phyloP scores from a whole-genome alignment of 2,888 invertebrate species.

The Parascotia fuliginaria region DNA sequence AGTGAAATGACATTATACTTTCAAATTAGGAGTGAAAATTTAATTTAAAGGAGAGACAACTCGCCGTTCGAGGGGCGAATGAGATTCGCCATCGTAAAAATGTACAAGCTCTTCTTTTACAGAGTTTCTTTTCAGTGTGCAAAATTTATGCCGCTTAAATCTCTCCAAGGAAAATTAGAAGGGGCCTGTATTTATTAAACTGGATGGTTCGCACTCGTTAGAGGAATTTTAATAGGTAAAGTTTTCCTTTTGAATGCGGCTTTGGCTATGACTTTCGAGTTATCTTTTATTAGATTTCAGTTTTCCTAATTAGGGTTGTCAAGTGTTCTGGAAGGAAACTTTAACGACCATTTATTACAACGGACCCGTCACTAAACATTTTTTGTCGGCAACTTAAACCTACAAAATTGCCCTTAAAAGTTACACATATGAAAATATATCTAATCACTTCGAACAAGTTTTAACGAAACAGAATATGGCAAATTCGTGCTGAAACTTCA shows the following conservation, averaged over 20 bases:
- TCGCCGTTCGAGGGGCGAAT: conserved; percentile 79
- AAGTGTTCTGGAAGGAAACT: conserved; percentile 72
- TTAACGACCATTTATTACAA: conserved; percentile 58
- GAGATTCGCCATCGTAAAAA: conserved; percentile 82
- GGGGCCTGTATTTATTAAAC: conserved; percentile 82
- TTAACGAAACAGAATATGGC: conserved; percentile 13
- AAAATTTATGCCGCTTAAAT: conserved; percentile 83
- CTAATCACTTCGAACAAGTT: conserved; percentile 12
- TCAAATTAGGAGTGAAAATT: conserved; percentile 87
- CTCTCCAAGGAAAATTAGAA: conserved; percentile 82
- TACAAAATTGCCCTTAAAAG: conserved; percentile 9
- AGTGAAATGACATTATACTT: conserved; percentile 87
- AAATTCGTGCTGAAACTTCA: conserved; percentile 26
- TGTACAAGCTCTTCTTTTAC: conserved; percentile 82
- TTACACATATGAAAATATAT: conserved; percentile 5
- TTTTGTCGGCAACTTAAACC: conserved; percentile 10
- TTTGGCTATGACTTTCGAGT: conserved; percentile 72
- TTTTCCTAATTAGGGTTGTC: conserved; percentile 77
- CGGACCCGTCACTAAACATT: conserved; percentile 18
- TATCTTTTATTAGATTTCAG: conserved; percentile 82
- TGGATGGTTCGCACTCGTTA: conserved; percentile 80
- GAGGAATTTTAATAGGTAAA: conserved; percentile 83
- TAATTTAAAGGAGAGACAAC: conserved; percentile 86
- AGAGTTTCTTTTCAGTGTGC: conserved; percentile 82
- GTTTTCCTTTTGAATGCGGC: conserved; percentile 83